Percentiles rank a stretch among this genome's conserved stretches.
Conservation (phyloP, 1,140 invertebrate species). For the Lordiphosa collinella region DNA sequence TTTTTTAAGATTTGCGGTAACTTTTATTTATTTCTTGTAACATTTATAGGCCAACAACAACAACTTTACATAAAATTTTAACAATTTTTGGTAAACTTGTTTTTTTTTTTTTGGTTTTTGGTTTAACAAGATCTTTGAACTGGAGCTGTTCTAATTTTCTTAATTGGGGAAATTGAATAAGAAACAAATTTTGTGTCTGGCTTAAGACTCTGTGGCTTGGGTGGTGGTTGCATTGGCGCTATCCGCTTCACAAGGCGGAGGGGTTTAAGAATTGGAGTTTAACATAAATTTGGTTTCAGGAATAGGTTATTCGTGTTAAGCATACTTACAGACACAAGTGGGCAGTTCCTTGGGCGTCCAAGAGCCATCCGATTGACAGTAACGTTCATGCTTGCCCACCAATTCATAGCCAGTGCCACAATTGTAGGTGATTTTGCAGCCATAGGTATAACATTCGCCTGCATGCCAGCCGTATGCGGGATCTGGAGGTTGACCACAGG, state of each 20-base stretch:
- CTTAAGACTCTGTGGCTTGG: constrained; percentile 56
- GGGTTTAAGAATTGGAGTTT: constrained; percentile 26
- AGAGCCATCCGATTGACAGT: constrained; percentile 91
- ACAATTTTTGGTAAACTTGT: constrained; percentile 55
- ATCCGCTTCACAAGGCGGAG: constrained; percentile 51
- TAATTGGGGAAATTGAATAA: constrained; percentile 27
- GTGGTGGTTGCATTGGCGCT: constrained; percentile 69
- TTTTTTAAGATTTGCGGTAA: constrained; percentile 78
- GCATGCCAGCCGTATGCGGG: constrained; percentile 94
- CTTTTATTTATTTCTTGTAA: constrained; percentile 74
- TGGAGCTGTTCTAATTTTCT: constrained; percentile 23
- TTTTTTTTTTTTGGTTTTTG: constrained; percentile 15
- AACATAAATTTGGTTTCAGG: constrained; percentile 25
- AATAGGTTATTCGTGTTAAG: neutral
- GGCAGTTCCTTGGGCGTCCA: constrained; percentile 95
- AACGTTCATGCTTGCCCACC: constrained; percentile 89
- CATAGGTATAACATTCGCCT: constrained; percentile 94
- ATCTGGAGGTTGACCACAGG: constrained; percentile 92
- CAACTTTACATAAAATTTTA: constrained; percentile 64
- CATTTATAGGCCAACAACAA: constrained; percentile 69
- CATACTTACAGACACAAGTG: constrained; percentile 90
- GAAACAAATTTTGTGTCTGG: constrained; percentile 13
- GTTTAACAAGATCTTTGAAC: constrained; percentile 27
- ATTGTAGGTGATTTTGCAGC: constrained; percentile 93
- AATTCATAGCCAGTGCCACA: constrained; percentile 95